Percentiles rank a stretch among this genome's conserved stretches.
These are phyloP conservation scores for Todiramphus chloris DNA, from an alignment of 2,113 vertebrate species.

Conservation along the genomic window DNA sequence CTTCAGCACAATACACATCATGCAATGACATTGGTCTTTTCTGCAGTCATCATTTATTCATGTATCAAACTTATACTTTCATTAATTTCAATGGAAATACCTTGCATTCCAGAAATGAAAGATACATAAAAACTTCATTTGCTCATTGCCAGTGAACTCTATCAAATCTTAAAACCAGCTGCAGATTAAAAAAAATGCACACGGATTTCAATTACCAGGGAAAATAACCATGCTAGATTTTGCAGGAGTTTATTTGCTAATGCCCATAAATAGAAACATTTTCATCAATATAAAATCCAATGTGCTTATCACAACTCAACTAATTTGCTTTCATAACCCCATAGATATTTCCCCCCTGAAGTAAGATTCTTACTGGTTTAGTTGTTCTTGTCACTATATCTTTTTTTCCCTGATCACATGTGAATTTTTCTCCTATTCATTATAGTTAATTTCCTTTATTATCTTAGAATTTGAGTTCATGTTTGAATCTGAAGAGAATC, in stretches of 20 bases:
- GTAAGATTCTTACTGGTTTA: not conserved
- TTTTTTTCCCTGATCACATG: not conserved
- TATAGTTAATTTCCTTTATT: not conserved
- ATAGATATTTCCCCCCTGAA: not conserved
- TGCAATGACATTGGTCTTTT: not conserved
- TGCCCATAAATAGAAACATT: not conserved
- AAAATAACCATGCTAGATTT: not conserved
- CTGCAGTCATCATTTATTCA: not conserved
- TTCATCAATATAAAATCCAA: not conserved
- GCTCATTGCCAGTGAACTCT: not conserved
- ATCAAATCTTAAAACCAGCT: not conserved
- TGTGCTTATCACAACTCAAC: not conserved
- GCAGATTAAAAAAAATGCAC: not conserved
- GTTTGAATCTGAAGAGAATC: not conserved
- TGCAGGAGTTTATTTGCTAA: not conserved
- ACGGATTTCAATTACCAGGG: not conserved
- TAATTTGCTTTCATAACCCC: not conserved
- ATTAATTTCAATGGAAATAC: not conserved
- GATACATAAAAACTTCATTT: not conserved
- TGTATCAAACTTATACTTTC: not conserved
- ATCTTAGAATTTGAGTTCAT: not conserved
- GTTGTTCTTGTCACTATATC: not conserved
- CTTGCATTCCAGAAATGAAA: not conserved
- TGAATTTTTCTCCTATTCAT: fast-evolving
- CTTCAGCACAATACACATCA: not conserved